These are phyloP conservation scores for Cynoglossus semilaevis DNA, from an alignment of 2,113 vertebrate species.

Conservation along the genomic window DNA sequence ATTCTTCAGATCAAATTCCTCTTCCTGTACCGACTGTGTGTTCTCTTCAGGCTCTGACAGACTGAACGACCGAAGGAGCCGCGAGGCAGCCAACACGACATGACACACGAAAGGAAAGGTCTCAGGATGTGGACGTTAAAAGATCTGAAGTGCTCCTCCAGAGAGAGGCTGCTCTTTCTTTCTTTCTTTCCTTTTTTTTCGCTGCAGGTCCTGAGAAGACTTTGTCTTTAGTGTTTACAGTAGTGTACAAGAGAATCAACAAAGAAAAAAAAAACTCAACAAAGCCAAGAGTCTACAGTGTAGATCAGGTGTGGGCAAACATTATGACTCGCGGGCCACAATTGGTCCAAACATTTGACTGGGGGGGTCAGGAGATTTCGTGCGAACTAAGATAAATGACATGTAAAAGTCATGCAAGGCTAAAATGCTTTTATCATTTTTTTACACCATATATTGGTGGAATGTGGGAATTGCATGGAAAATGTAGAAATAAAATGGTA, in stretches of 20 bases:
- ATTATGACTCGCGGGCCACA: no score
- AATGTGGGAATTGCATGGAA: no score
- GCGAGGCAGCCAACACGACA: background rate
- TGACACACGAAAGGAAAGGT: slow-evolving; percentile 13
- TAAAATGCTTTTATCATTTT: no score
- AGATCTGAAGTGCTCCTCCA: background rate
- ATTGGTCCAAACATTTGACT: no score
- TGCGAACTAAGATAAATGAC: no score
- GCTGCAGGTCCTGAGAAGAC: slow-evolving; percentile 6
- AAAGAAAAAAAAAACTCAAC: slow-evolving; percentile 19
- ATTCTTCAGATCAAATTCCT: background rate
- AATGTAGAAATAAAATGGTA: no score
- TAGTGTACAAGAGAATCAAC: slow-evolving; percentile 10
- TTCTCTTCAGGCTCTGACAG: slow-evolving; percentile 4
- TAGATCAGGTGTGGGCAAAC: no score
- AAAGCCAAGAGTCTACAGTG: slow-evolving; percentile 10
- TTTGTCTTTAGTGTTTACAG: slow-evolving; percentile 9
- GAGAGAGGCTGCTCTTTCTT: slow-evolving; percentile 12
- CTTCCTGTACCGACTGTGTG: background rate
- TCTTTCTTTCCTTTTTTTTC: no score
- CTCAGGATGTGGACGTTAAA: slow-evolving; percentile 5
- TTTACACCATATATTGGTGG: no score
- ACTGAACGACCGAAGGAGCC: slow-evolving; percentile 3
- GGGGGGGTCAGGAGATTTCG: no score
- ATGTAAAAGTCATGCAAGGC: no score